Evolutionary conservation across 2,888 invertebrate species (phyloP).

Genomic region (Aricia artaxerxes): DNA sequence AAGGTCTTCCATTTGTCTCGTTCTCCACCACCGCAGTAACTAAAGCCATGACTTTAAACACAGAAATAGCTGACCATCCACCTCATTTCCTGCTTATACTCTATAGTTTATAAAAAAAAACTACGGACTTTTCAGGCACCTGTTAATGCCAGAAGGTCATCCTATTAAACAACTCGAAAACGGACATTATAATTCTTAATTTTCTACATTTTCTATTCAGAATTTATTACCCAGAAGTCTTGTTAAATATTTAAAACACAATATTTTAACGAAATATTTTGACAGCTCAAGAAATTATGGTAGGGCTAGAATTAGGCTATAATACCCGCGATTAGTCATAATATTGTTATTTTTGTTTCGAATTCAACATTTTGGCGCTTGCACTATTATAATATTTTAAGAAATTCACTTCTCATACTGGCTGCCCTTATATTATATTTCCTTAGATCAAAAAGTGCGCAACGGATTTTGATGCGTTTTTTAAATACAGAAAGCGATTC

Average conservation of each 20-base stretch:
- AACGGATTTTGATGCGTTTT: too few species aligned
- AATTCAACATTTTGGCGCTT: neutral
- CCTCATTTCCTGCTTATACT: neutral
- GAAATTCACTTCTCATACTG: too few species aligned
- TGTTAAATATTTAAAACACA: slow-evolving; percentile 1
- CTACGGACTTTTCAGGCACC: neutral
- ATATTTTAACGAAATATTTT: slow-evolving; percentile 11
- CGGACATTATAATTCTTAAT: slow-evolving; percentile 9
- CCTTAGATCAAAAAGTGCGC: too few species aligned
- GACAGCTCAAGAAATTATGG: neutral
- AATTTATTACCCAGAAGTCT: neutral
- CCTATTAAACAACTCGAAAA: neutral
- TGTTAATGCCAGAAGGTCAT: slow-evolving; percentile 18
- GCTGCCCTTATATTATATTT: too few species aligned
- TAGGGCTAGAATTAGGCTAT: neutral
- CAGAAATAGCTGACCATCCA: neutral
- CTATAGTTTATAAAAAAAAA: neutral
- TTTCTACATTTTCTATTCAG: slow-evolving; percentile 2
- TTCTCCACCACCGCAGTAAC: too few species aligned
- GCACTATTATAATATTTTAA: neutral
- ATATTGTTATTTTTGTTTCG: neutral
- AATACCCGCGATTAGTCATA: neutral
- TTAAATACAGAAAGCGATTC: too few species aligned
- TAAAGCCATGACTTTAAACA: too few species aligned
- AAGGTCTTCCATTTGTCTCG: too few species aligned